These are phyloP conservation scores for Saccopteryx leptura DNA, from an alignment of 2,113 vertebrate genomes.

Conservation along the genomic window DNA sequence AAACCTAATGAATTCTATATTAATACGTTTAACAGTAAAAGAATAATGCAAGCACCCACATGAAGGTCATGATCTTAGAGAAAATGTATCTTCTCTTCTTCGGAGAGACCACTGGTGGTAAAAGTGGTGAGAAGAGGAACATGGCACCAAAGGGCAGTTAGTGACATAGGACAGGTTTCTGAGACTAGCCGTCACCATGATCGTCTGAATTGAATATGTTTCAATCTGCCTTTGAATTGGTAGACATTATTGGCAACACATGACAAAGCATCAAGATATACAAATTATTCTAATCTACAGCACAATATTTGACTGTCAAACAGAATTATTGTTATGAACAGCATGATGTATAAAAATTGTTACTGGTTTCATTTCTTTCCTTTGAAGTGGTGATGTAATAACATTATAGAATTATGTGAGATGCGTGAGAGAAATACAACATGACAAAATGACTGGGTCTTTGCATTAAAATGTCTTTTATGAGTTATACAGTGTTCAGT, in stretches of 20 bases:
- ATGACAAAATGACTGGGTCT: background rate
- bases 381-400: constrained; percentile 61
- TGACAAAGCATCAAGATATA: background rate
- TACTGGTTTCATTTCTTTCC: constrained; percentile 72
- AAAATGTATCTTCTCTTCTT: background rate
- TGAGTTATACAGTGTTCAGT: background rate
- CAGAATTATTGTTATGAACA: constrained; percentile 71
- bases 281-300: constrained; percentile 49
- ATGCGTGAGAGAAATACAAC: constrained; percentile 36
- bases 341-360: constrained; percentile 73
- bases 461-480: constrained; percentile 49
- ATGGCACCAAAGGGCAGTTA: background rate
- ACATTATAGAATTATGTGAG: constrained; percentile 52
- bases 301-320: constrained; percentile 58
- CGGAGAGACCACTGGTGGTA: background rate
- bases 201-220: background rate
- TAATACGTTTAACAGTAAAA: background rate
- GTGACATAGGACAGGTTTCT: background rate
- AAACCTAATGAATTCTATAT: background rate
- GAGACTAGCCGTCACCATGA: background rate
- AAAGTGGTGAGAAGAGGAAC: background rate
- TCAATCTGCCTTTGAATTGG: background rate
- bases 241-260: background rate
- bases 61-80: background rate
- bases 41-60: background rate